These are phyloP conservation scores for Gadopsis marmoratus DNA, from an alignment of 2,797 vertebrate genomes.

Conservation along the genomic window DNA sequence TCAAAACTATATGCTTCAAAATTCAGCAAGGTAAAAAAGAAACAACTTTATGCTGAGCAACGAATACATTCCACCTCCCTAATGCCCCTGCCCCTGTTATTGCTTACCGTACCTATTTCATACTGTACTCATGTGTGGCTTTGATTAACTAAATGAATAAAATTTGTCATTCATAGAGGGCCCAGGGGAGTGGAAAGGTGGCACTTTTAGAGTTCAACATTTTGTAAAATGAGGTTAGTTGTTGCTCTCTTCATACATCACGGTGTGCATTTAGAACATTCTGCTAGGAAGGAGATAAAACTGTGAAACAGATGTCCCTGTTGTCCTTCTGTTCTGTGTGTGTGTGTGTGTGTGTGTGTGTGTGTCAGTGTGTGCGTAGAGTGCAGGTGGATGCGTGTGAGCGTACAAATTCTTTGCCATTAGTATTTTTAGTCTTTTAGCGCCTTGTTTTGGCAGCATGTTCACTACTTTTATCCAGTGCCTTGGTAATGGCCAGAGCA, in stretches of 20 bases:
- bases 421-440: conserved; percentile 77
- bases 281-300: conserved; percentile 67
- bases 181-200: conserved; percentile 36
- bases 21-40: conserved; percentile 61
- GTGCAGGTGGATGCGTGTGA: conserved; percentile 20
- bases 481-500: conserved; percentile 70
- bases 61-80: conserved; percentile 32
- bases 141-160: conserved; percentile 65
- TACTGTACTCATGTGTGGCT: conserved; percentile 40
- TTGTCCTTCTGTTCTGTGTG: conserved; percentile 62
- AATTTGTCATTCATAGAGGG: conserved; percentile 42
- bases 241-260: conserved; percentile 57
- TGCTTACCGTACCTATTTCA: conserved; percentile 55
- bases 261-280: conserved; percentile 44
- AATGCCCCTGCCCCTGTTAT: conserved; percentile 26
- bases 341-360: conserved; percentile 26
- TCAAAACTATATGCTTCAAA: conserved; percentile 49
- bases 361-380: conserved; percentile 12
- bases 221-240: conserved; percentile 56
- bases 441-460: conserved; percentile 81
- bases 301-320: conserved; percentile 68
- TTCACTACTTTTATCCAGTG: conserved; percentile 73
- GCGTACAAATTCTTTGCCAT: conserved; percentile 55
- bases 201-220: conserved; percentile 53
- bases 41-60: conserved; percentile 41